A percentile compares a stretch with the other conserved stretches of the same genome.
phyloP scores from a whole-genome alignment of 2,888 invertebrate species.

The Cheilosia variabilis region DNA sequence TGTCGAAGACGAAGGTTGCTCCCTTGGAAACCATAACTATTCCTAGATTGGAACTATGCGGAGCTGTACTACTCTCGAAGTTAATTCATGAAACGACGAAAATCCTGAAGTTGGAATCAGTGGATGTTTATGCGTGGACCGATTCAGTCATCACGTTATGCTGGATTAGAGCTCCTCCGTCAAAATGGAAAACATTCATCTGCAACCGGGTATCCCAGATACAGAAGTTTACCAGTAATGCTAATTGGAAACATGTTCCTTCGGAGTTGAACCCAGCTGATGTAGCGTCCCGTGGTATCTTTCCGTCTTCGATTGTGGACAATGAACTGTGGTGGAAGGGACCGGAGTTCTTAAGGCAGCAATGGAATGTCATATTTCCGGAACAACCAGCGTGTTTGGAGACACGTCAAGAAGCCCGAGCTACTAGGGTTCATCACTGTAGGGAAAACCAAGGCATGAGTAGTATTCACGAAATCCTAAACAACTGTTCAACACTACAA shows the following conservation, averaged over 20 bases:
- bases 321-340: background rate
- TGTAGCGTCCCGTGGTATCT: background rate
- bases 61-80: too few species aligned
- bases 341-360: too few species aligned
- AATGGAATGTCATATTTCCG: too few species aligned
- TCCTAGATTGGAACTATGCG: background rate
- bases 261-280: slow-evolving; percentile 9
- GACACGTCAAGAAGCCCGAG: too few species aligned
- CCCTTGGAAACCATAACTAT: background rate
- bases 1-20: background rate
- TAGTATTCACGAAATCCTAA: background rate
- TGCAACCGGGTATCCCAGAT: slow-evolving; percentile 18
- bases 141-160: slow-evolving; percentile 10
- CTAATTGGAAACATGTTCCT: slow-evolving; percentile 6
- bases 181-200: slow-evolving; percentile 9
- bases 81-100: too few species aligned
- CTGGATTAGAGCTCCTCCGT: slow-evolving; percentile 12
- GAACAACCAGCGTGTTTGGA: too few species aligned
- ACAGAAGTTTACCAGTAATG: background rate
- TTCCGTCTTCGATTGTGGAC: background rate
- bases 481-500: background rate
- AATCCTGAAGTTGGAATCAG: background rate
- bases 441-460: too few species aligned
- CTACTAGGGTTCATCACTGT: too few species aligned
- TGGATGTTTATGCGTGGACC: background rate